phyloP scores from a whole-genome alignment of 2,797 vertebrate species.

The Clarias laeviceps region DNA sequence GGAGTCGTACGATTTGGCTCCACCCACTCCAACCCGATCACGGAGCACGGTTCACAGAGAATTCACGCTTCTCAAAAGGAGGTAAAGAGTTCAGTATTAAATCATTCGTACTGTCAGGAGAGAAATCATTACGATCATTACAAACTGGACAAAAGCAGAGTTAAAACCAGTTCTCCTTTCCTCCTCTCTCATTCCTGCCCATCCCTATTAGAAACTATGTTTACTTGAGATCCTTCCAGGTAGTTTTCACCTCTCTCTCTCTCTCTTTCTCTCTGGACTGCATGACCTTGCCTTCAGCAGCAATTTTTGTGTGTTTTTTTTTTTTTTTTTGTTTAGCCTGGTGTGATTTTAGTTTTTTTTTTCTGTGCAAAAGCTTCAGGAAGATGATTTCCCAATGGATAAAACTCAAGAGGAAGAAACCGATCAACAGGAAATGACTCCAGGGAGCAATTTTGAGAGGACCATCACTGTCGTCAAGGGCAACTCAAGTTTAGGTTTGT shows the following conservation, averaged over 20 bases:
- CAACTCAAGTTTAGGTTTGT: conserved; percentile 93
- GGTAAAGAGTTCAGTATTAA: conserved; percentile 57
- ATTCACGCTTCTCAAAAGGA: conserved; percentile 57
- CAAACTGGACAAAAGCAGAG: not conserved
- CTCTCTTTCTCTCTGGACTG: not conserved
- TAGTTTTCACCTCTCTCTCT: conserved; percentile 22
- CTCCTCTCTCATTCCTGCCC: not conserved
- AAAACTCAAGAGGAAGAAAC: conserved; percentile 61
- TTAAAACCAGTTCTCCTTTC: not conserved
- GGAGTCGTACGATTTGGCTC: conserved; percentile 60
- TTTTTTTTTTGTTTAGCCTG: not conserved
- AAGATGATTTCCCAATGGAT: conserved; percentile 65
- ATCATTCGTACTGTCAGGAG: not conserved
- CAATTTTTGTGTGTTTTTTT: conserved; percentile 18
- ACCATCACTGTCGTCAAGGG: conserved; percentile 93
- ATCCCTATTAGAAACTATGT: conserved; percentile 20
- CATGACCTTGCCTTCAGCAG: conserved; percentile 28
- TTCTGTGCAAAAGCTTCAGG: conserved; percentile 36
- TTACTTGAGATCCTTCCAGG: conserved; percentile 16
- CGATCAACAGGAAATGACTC: conserved; percentile 63
- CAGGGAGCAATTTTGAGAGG: conserved; percentile 82
- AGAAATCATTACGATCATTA: not conserved
- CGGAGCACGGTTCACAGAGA: conserved; percentile 45
- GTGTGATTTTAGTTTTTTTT: conserved; percentile 13
- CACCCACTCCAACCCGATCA: conserved; percentile 62